Percentiles rank a stretch among this genome's conserved stretches.
phyloP scores from a whole-genome alignment of 2,888 invertebrate species.

The Meiosimyza platycephala region DNA sequence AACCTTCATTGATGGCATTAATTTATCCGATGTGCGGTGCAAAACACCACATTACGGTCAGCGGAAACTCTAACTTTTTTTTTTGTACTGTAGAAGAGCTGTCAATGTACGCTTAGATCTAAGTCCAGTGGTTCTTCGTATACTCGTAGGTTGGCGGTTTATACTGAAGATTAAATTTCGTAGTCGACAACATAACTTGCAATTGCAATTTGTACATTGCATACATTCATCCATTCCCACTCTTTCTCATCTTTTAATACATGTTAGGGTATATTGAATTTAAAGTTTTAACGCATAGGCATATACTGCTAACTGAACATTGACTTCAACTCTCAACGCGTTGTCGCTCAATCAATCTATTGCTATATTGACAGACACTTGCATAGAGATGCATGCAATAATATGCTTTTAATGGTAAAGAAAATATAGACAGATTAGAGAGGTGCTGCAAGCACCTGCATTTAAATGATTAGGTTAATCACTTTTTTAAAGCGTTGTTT shows the following conservation, averaged over 20 bases:
- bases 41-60: conserved; percentile 2
- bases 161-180: not conserved
- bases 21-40: conserved; percentile 26
- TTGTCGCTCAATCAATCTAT: conserved; percentile 9
- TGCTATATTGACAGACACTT: not conserved
- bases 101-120: not conserved
- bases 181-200: not conserved
- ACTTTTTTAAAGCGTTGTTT: too few relatives aligned
- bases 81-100: not conserved
- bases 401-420: not conserved
- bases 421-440: not conserved
- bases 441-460: not conserved
- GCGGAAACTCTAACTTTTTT: conserved; percentile 16
- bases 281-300: not conserved
- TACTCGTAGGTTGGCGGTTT: not conserved
- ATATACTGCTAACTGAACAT: not conserved
- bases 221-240: not conserved
- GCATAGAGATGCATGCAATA: not conserved
- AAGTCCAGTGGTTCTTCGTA: not conserved
- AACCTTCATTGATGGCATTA: conserved; percentile 30
- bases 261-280: not conserved
- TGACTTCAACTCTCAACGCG: conserved; percentile 7
- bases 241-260: not conserved
- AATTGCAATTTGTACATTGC: too few relatives aligned
- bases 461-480: not conserved